Evolutionary conservation across 1,140 invertebrate species (phyloP), one percentile per base, ranked within the genome.

Genomic region (Heliothis virescens): DNA sequence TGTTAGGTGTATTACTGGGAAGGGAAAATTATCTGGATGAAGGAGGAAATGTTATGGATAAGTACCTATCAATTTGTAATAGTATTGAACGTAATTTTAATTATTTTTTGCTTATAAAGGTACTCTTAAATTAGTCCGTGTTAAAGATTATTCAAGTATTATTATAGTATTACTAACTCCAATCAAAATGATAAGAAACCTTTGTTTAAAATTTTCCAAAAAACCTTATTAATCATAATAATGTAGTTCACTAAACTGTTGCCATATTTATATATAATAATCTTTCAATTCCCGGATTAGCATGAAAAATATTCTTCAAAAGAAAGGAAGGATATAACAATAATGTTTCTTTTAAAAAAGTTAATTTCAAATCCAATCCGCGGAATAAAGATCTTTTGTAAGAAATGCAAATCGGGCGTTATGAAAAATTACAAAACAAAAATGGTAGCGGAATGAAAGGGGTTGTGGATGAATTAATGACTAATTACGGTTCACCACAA

Each of bases 341-440:
- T 21, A 57, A 57, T 15, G 47, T 41, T 62, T 11, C 34, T 50
- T 26, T 12, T 26, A 69, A 69, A 48, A 63, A 47, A 71, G 48
- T 57, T 11, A 65, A 48, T 76, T 76, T 21, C 63, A 21, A n/a
- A 76, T n/a, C 15, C 3, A 16, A 53, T 29, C 3, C 15, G 3
- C 34, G 11, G 16, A 50, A 62, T 60, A 53, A 63, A 53, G 53
- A 60, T 65, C 29, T 7, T n/a, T 74, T 50, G 60, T n/a, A 5
- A 16, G 1, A 76, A 76, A 76, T 76, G 74, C 50, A 76, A 76
- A 76, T 76, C 11, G 63, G 59, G 16, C 59, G 47, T 74, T 63
- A 52, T 53, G 74, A 76, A 75, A 75, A 76, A 76, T 65, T 63
- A 67, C 52, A 65, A 69, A 78, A 57, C 62, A 67, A 78, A 69